These are phyloP conservation scores for Labrus mixtus DNA, from an alignment of 2,113 vertebrate species.

Conservation along the genomic window DNA sequence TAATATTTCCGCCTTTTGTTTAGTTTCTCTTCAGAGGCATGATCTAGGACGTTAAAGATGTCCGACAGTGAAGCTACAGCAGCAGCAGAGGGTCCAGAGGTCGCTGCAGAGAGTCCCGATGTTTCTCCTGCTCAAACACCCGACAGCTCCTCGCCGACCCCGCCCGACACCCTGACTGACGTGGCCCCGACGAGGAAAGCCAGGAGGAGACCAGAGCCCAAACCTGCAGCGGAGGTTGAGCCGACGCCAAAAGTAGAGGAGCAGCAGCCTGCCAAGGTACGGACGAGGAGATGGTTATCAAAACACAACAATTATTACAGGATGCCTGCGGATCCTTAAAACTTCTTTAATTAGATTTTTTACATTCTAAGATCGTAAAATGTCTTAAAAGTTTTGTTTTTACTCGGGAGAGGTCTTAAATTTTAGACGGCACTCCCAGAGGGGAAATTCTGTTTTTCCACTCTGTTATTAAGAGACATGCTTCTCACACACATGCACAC, in stretches of 20 bases:
- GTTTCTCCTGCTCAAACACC: slow-evolving; percentile 3
- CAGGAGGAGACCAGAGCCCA: slow-evolving; percentile 88
- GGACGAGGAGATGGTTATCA: neutral
- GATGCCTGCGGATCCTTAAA: too few relatives aligned
- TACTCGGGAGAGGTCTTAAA: too few relatives aligned
- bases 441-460: too few relatives aligned
- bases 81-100: slow-evolving; percentile 13
- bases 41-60: slow-evolving; percentile 70
- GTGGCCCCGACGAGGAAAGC: slow-evolving; percentile 83
- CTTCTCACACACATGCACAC: too few relatives aligned
- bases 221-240: slow-evolving; percentile 57
- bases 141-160: slow-evolving; percentile 13
- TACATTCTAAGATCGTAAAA: too few relatives aligned
- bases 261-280: slow-evolving; percentile 59
- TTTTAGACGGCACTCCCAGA: too few relatives aligned
- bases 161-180: slow-evolving; percentile 69
- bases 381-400: too few relatives aligned
- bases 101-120: neutral
- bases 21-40: slow-evolving; percentile 47
- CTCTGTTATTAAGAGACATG: too few relatives aligned
- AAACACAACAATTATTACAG: too few relatives aligned
- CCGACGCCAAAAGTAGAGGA: slow-evolving; percentile 44
- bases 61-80: slow-evolving; percentile 61
- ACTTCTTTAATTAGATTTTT: too few relatives aligned
- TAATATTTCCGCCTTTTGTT: neutral